Evolutionary conservation across 2,888 invertebrate species (phyloP).

Genomic region (Apamea monoglypha): DNA sequence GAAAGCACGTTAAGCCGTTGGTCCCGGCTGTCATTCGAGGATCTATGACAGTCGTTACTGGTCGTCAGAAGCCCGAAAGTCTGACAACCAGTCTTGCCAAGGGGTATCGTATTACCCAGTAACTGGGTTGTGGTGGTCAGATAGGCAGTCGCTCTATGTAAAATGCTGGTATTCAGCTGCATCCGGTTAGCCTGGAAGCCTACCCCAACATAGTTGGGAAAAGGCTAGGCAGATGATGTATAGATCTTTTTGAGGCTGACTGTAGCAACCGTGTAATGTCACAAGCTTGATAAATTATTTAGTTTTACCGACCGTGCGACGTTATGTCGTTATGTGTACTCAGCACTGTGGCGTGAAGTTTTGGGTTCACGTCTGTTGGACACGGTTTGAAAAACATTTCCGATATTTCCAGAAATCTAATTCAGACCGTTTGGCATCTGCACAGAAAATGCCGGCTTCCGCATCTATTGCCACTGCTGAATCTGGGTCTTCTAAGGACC

Average conservation of each 20-base stretch:
- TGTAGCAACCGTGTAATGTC: not conserved
- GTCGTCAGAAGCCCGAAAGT: too few relatives aligned
- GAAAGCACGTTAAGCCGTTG: too few relatives aligned
- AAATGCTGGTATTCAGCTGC: too few relatives aligned
- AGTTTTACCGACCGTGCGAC: constrained; percentile 1
- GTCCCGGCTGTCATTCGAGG: too few relatives aligned
- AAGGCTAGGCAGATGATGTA: not conserved
- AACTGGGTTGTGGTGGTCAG: too few relatives aligned
- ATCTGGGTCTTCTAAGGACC: not conserved
- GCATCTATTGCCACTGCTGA: not conserved
- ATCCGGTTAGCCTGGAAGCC: too few relatives aligned
- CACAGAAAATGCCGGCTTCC: not conserved
- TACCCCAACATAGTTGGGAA: too few relatives aligned
- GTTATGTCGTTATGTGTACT: not conserved
- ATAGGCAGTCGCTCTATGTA: too few relatives aligned
- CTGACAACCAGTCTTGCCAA: too few relatives aligned
- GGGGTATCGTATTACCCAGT: too few relatives aligned
- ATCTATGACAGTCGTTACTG: too few relatives aligned
- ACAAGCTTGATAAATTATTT: constrained; percentile 19
- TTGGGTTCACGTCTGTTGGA: not conserved
- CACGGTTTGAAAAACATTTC: not conserved
- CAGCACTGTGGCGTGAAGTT: not conserved
- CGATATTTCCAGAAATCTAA: not conserved
- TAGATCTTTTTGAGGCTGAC: not conserved
- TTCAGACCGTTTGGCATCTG: constrained; percentile 4